Conservation (phyloP, 2,113 vertebrate species). For the Notiomystis cincta region DNA sequence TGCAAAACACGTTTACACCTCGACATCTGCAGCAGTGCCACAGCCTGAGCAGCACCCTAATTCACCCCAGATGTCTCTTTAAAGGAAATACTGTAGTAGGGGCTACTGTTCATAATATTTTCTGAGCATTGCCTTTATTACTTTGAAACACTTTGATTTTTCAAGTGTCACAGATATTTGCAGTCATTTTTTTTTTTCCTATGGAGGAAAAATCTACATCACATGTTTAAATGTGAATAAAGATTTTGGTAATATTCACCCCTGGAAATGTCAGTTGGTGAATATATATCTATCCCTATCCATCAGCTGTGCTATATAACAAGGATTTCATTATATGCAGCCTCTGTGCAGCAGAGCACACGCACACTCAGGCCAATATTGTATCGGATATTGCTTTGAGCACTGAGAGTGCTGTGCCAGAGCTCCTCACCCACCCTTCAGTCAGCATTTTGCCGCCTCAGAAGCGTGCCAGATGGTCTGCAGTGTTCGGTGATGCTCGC, state of each 20-base stretch:
- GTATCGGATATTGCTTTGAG: not conserved
- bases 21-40: slow-evolving; percentile 56
- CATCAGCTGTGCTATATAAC: not conserved
- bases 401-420: rapidly evolving
- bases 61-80: slow-evolving; percentile 73
- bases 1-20: slow-evolving; percentile 75
- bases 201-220: not conserved
- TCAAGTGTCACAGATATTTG: slow-evolving; percentile 7
- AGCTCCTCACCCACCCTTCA: not conserved
- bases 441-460: not conserved
- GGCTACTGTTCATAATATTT: slow-evolving; percentile 37
- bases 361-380: rapidly evolving
- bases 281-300: not conserved
- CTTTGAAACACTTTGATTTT: slow-evolving; percentile 23
- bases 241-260: not conserved
- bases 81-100: slow-evolving; percentile 58
- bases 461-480: not conserved
- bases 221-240: not conserved
- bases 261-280: not conserved
- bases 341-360: not conserved
- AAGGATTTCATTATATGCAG: not conserved
- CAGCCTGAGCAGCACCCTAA: slow-evolving; percentile 62
- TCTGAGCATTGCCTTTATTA: slow-evolving; percentile 28
- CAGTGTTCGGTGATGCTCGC: not conserved
- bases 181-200: not conserved